phyloP scores from a whole-genome alignment of 2,888 invertebrate genomes.

The Hydropsyche betteni region DNA sequence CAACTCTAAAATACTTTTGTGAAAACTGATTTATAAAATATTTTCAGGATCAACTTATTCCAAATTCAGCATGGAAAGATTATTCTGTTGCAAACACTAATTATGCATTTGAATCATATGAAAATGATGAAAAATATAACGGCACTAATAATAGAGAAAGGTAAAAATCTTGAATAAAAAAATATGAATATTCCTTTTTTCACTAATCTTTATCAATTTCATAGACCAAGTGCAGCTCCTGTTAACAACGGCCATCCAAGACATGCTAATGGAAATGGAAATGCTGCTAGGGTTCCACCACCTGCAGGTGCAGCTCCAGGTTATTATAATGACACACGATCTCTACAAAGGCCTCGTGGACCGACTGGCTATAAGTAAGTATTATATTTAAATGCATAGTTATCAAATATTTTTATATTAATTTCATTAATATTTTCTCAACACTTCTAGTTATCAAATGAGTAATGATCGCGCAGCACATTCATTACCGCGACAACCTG shows the following conservation, averaged over 20 bases:
- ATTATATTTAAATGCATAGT: not conserved
- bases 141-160: constrained; percentile 53
- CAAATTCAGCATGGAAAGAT: constrained; percentile 89
- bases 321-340: constrained; percentile 69
- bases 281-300: constrained; percentile 56
- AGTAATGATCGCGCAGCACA: constrained; percentile 74
- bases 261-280: constrained; percentile 49
- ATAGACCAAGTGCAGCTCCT: constrained; percentile 49
- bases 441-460: constrained; percentile 55
- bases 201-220: not conserved
- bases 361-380: constrained; percentile 58
- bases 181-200: too few relatives aligned
- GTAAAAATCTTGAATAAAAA: constrained; percentile 4
- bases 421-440: too few relatives aligned
- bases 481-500: constrained; percentile 75
- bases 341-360: constrained; percentile 67
- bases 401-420: too few relatives aligned
- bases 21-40: not conserved
- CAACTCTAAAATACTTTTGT: not conserved
- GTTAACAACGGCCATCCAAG: constrained; percentile 53
- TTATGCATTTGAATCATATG: constrained; percentile 90
- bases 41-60: constrained; percentile 81
- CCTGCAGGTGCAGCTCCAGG: constrained; percentile 50
- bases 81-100: constrained; percentile 85
- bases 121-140: constrained; percentile 77